A percentile compares a stretch with the other conserved stretches of the same genome.
phyloP scores from a whole-genome alignment of 23 tunicate species.

The Styela clava region DNA sequence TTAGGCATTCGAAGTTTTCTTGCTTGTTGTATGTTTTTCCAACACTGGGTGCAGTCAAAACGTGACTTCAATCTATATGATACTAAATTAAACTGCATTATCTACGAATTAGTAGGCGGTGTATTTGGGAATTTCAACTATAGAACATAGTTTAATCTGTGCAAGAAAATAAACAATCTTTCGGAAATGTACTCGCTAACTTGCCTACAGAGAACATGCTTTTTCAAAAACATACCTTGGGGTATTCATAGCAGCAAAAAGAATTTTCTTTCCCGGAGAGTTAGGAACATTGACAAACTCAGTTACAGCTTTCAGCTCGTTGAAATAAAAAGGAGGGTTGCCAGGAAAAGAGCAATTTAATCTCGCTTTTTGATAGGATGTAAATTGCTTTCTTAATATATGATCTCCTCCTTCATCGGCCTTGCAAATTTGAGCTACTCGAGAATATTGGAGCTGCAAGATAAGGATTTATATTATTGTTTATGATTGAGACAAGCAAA shows the following conservation, averaged over 20 bases:
- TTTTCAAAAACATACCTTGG: constrained; percentile 55
- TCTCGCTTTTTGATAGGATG: constrained; percentile 62
- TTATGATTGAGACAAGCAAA: background rate
- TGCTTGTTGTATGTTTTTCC: no score
- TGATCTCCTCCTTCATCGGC: constrained; percentile 48
- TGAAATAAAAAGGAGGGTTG: constrained; percentile 76
- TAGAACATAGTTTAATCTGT: no score
- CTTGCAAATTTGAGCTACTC: constrained; percentile 73
- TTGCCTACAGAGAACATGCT: no score
- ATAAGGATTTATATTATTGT: no score
- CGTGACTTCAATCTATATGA: no score
- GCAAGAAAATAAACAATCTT: no score
- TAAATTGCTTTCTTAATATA: constrained; percentile 36
- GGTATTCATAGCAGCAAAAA: constrained; percentile 62
- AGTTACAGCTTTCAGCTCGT: constrained; percentile 51
- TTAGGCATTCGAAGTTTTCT: no score
- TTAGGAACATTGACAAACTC: constrained; percentile 36
- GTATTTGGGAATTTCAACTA: no score
- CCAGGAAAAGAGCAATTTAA: constrained; percentile 77
- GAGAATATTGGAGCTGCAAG: constrained; percentile 37
- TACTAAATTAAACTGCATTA: no score
- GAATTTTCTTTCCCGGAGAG: constrained; percentile 14
- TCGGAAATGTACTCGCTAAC: no score
- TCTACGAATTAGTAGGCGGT: no score
- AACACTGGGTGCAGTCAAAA: no score